Conservation (phyloP, 2,888 invertebrate genomes). For the Eupithecia subumbrata region DNA sequence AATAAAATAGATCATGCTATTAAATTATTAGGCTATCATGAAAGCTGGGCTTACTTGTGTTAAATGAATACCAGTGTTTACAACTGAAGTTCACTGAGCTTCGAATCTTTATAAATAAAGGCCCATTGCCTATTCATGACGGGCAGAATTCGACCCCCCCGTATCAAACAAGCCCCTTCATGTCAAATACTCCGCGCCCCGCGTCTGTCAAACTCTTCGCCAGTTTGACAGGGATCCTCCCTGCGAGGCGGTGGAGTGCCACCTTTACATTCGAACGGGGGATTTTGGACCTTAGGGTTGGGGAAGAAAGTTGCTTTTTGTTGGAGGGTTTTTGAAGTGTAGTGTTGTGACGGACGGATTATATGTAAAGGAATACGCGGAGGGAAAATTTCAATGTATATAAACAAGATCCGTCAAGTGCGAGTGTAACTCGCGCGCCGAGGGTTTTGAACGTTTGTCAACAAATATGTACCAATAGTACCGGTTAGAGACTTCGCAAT, state of each 20-base stretch:
- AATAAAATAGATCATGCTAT: neutral
- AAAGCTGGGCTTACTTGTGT: constrained; percentile 4
- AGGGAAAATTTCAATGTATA: neutral
- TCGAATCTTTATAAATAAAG: constrained; percentile 83
- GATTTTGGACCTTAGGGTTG: constrained; percentile 47
- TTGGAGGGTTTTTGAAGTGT: constrained; percentile 4
- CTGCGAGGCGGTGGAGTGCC: constrained; percentile 79
- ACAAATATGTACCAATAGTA: too few relatives aligned
- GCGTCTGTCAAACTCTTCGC: constrained; percentile 84
- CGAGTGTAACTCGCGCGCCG: too few relatives aligned
- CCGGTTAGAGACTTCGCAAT: too few relatives aligned
- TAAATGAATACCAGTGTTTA: constrained; percentile 68
- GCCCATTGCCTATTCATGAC: constrained; percentile 85
- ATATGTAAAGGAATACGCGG: constrained; percentile 1
- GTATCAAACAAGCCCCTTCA: constrained; percentile 84
- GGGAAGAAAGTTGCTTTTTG: constrained; percentile 48
- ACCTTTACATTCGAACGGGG: constrained; percentile 58
- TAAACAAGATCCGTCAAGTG: too few relatives aligned
- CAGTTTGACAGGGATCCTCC: constrained; percentile 84
- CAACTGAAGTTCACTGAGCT: constrained; percentile 76
- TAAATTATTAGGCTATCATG: neutral
- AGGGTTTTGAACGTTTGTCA: too few relatives aligned
- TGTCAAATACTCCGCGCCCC: constrained; percentile 84
- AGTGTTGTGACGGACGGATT: constrained; percentile 8
- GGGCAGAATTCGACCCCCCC: constrained; percentile 77